Conservation (phyloP, 2,888 invertebrate species). For the Papilio gigon region DNA sequence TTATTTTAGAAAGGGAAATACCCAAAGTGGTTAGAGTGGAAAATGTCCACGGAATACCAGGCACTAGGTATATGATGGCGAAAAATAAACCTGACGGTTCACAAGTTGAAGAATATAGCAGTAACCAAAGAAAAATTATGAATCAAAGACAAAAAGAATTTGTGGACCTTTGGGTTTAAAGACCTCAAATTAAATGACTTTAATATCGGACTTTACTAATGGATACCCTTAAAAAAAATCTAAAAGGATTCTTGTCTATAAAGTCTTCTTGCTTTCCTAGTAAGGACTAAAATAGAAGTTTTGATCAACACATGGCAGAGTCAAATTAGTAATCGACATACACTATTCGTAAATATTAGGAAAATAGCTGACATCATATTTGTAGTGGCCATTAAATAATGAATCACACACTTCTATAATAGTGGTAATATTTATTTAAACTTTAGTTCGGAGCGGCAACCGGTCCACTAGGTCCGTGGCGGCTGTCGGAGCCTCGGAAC, state of each 20-base stretch:
- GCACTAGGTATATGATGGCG: neutral
- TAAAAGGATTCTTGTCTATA: no score
- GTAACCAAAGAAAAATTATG: no score
- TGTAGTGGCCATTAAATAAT: neutral
- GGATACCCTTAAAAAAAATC: conserved; percentile 3
- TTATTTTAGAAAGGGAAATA: neutral
- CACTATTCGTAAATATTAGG: neutral
- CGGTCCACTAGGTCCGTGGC: conserved; percentile 36
- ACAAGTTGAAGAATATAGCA: no score
- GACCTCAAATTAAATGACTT: no score
- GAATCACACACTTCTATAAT: neutral
- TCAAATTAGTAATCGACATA: neutral
- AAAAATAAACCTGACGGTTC: no score
- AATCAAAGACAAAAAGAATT: no score
- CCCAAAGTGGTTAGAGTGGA: neutral
- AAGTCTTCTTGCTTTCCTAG: neutral
- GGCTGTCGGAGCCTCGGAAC: neutral
- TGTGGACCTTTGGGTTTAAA: no score
- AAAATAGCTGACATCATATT: conserved; percentile 1
- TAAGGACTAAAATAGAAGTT: neutral
- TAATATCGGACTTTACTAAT: no score
- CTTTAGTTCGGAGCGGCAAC: conserved; percentile 22
- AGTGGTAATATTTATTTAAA: conserved; percentile 18
- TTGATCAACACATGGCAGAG: no score
- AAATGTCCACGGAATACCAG: no score